Base-by-base conservation (phyloP, 1,140 invertebrate genomes). In the Pogonus chalceus region DNA sequence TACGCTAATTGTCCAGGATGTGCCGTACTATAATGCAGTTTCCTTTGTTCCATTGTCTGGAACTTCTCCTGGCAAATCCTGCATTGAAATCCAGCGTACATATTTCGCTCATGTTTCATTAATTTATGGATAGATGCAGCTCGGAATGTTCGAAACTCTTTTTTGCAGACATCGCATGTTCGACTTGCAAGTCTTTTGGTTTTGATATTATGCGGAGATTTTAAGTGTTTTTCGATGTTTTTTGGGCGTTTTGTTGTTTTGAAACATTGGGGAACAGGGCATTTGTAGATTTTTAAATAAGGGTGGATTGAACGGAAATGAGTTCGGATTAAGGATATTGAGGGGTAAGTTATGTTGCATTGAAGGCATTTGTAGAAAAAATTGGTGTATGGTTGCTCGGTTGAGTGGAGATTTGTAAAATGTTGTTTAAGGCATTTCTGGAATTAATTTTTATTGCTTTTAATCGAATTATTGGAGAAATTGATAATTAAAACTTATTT, bases 21-120 rank as follows among this genome's bases (percentile, higher is more conserved):
- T 20, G 55, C 53, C 12, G 53, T 43, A 24, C 54, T 52, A 48
- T 64, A 64, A 58, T 64, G 62, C 26, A 61, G 35, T 50, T 62
- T 61, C 9, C 37, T 43, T 55, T 61, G 60, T 54, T 63, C 60
- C 31, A 62, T 64, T 4, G 57, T 53, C 24, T 59, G 52, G 52
- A 63, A 64, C 49, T 48, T 50, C n/a, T 55, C 54, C 35, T 57
- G 52, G 46, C 62, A 64, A 20, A 64, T 49, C 12, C 62, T 53
- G 48, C 62, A 64, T 12, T 58, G 47, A 46, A 64, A 64, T 12
- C 61, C 61, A 49, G 58, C 53, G n/a, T n/a, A n/a, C 52, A 56
- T 58, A 7, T 58, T 49, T 35, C 48, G 37, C 9, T 18, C 3
- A 56, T 64, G 62, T 50, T 64, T 64, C 57, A 64, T 56, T 35